Evolutionary conservation across 2,888 invertebrate species (phyloP).

Genomic region (Gastrophysa polygoni): DNA sequence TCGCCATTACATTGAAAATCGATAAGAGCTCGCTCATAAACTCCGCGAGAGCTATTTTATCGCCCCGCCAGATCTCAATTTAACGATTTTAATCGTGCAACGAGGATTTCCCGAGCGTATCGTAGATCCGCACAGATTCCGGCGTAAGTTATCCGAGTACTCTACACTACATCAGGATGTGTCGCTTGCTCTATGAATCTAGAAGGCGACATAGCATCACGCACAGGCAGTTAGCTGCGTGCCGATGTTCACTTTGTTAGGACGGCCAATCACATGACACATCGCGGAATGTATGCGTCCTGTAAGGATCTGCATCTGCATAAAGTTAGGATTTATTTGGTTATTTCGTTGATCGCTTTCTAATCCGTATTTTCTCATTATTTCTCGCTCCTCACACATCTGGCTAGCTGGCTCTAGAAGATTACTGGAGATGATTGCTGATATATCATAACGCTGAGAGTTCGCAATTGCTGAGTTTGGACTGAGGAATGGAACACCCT

Average conservation of each 20-base stretch:
- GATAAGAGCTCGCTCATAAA: constrained; percentile 32
- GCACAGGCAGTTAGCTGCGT: constrained; percentile 52
- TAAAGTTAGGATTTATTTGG: constrained; percentile 41
- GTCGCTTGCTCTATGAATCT: constrained; percentile 46
- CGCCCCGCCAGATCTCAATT: constrained; percentile 39
- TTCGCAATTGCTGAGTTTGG: too few relatives aligned
- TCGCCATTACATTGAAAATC: constrained; percentile 22
- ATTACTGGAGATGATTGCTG: too few relatives aligned
- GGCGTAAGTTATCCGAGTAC: constrained; percentile 41
- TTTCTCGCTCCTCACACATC: not conserved
- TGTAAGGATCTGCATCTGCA: constrained; percentile 34
- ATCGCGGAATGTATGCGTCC: constrained; percentile 36
- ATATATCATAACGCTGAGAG: too few relatives aligned
- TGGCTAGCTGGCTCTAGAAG: too few relatives aligned
- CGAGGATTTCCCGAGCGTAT: constrained; percentile 44
- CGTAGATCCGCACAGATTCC: constrained; percentile 38
- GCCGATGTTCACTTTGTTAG: constrained; percentile 52
- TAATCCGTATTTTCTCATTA: not conserved
- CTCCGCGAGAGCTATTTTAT: constrained; percentile 33
- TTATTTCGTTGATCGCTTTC: constrained; percentile 23
- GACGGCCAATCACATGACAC: constrained; percentile 50
- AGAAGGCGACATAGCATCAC: constrained; percentile 51
- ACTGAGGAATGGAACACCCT: too few relatives aligned
- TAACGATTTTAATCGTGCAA: constrained; percentile 45
- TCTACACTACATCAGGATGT: constrained; percentile 41